These are phyloP conservation scores for Agrotis ipsilon DNA, from an alignment of 2,888 invertebrate genomes.

Conservation along the genomic window DNA sequence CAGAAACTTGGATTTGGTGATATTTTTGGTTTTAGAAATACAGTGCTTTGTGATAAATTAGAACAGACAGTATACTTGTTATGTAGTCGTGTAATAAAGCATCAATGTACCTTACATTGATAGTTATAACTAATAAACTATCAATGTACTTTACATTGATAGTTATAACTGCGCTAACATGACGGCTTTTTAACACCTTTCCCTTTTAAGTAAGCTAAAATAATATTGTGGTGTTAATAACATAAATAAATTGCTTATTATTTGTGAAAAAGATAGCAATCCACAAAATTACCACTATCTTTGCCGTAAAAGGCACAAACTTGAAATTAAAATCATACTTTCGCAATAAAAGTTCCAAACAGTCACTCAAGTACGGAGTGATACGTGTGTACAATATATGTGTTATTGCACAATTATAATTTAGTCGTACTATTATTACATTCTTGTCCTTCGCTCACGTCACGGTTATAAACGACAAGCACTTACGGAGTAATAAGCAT, in stretches of 20 bases:
- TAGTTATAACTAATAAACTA: no score
- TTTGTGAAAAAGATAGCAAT: not conserved
- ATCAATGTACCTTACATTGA: no score
- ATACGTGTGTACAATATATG: not conserved
- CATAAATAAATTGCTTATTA: not conserved
- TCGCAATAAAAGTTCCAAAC: constrained; percentile 21
- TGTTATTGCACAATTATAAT: constrained; percentile 17
- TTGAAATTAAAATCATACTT: not conserved
- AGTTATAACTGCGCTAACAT: not conserved
- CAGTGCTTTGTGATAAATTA: not conserved
- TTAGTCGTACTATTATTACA: constrained; percentile 31
- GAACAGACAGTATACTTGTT: no score
- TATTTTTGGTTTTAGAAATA: constrained; percentile 21
- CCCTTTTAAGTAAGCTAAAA: not conserved
- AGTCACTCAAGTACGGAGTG: not conserved
- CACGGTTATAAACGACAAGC: constrained; percentile 38
- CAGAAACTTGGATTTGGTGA: constrained; percentile 16
- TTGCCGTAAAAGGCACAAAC: not conserved
- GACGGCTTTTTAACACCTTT: not conserved
- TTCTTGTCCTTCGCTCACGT: constrained; percentile 34
- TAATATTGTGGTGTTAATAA: not conserved
- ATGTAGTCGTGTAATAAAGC: no score
- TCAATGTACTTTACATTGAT: no score
- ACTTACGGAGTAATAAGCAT: constrained; percentile 15
- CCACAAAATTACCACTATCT: not conserved